Conservation (phyloP, 2,113 vertebrate genomes). For the Notechis scutatus region DNA sequence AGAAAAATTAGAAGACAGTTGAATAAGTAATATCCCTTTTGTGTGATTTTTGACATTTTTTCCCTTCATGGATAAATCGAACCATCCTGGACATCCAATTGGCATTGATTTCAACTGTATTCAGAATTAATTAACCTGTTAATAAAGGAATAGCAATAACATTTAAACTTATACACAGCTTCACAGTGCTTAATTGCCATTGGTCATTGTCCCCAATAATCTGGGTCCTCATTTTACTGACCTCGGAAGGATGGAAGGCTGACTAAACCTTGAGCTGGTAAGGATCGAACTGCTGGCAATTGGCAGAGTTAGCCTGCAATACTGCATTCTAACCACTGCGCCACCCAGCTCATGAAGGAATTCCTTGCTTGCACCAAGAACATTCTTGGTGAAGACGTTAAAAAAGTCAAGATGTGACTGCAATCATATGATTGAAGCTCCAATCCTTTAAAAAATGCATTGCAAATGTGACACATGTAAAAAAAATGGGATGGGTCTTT, state of each 20-base stretch:
- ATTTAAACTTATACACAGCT: neutral
- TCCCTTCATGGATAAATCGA: neutral
- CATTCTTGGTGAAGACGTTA: neutral
- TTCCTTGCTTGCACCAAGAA: neutral
- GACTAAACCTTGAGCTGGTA: neutral
- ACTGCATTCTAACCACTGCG: neutral
- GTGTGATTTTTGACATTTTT: neutral
- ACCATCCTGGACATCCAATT: neutral
- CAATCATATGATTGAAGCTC: neutral
- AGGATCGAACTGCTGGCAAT: neutral
- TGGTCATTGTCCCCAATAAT: neutral
- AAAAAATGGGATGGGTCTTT: neutral
- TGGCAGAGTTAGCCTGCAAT: neutral
- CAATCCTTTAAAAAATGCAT: neutral
- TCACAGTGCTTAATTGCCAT: neutral
- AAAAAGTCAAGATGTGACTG: neutral
- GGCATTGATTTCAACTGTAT: neutral
- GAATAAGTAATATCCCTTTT: neutral
- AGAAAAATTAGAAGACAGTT: neutral
- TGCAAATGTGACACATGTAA: neutral
- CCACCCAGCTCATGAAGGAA: neutral
- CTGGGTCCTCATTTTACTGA: neutral
- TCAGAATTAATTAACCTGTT: neutral
- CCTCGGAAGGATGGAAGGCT: neutral
- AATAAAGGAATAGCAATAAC: neutral